Evolutionary conservation across 1,140 invertebrate genomes (phyloP).

Genomic region (Prorops nasuta): DNA sequence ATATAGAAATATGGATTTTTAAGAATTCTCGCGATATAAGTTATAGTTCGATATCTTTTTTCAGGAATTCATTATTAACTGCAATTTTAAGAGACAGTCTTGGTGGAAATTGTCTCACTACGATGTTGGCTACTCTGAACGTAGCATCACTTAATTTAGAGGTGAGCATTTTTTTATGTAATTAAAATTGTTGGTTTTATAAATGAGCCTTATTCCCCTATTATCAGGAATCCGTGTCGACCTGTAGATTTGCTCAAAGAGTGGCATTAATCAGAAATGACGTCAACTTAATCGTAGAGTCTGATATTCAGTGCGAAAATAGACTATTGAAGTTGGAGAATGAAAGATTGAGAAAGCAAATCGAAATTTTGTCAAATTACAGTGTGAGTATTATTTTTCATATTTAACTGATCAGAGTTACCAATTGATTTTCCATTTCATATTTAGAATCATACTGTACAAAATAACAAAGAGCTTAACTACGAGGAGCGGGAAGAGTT

Average conservation of each 20-base stretch:
- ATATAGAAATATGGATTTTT: no score
- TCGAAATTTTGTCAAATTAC: slow-evolving; percentile 24
- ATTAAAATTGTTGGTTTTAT: neutral
- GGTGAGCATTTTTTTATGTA: no score
- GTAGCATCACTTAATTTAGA: slow-evolving; percentile 58
- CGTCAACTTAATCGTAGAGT: slow-evolving; percentile 28
- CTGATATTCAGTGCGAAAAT: slow-evolving; percentile 34
- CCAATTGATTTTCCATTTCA: neutral
- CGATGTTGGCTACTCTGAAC: slow-evolving; percentile 67
- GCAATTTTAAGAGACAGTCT: slow-evolving; percentile 65
- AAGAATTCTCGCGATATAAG: no score
- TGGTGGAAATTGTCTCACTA: slow-evolving; percentile 67
- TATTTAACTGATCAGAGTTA: slow-evolving; percentile 5
- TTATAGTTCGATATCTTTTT: no score
- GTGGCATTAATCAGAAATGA: slow-evolving; percentile 65
- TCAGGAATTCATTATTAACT: slow-evolving; percentile 65
- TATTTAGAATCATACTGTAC: no score
- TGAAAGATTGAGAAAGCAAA: slow-evolving; percentile 29
- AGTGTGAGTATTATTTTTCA: slow-evolving; percentile 18
- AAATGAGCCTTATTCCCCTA: slow-evolving; percentile 15
- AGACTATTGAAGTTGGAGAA: slow-evolving; percentile 37
- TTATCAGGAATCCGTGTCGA: slow-evolving; percentile 64
- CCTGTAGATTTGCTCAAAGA: slow-evolving; percentile 67
- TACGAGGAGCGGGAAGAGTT: slow-evolving; percentile 24
- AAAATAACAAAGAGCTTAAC: slow-evolving; percentile 13